Percentiles rank a stretch among this genome's conserved stretches.
phyloP scores from a whole-genome alignment of 2,113 vertebrate species.

The Spea bombifrons region DNA sequence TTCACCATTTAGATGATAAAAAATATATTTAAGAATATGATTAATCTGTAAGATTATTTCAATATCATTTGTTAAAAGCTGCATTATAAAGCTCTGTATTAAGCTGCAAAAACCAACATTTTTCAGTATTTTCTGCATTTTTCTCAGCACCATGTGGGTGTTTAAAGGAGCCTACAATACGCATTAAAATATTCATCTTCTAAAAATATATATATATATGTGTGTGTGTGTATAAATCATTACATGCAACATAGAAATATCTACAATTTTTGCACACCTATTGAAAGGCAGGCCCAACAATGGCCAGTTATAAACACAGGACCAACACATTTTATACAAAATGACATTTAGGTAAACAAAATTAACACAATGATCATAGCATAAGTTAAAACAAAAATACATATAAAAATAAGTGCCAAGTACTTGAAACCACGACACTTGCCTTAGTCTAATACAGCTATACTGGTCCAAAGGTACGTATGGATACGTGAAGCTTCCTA shows the following conservation, averaged over 20 bases:
- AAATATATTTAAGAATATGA: neutral
- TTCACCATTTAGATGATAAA: neutral
- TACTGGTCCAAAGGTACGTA: too few relatives aligned
- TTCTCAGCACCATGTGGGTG: neutral
- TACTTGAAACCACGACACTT: neutral
- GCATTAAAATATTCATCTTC: neutral
- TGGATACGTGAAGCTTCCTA: too few relatives aligned
- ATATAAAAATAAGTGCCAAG: constrained; percentile 26
- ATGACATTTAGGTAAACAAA: constrained; percentile 32
- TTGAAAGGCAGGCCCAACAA: neutral
- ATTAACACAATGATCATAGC: constrained; percentile 13
- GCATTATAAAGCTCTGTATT: neutral
- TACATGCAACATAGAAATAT: constrained; percentile 38
- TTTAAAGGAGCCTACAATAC: neutral
- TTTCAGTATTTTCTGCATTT: neutral
- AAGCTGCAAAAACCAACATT: neutral
- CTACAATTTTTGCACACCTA: neutral
- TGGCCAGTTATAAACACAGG: constrained; percentile 3
- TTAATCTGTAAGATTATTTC: neutral
- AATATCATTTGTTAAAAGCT: neutral
- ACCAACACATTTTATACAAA: constrained; percentile 35
- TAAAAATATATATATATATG: constrained; percentile 23
- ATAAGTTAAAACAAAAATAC: constrained; percentile 32
- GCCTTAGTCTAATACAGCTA: too few relatives aligned
- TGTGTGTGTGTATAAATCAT: neutral